Conservation (phyloP, 2,113 vertebrate species). For the Coturnix japonica region DNA sequence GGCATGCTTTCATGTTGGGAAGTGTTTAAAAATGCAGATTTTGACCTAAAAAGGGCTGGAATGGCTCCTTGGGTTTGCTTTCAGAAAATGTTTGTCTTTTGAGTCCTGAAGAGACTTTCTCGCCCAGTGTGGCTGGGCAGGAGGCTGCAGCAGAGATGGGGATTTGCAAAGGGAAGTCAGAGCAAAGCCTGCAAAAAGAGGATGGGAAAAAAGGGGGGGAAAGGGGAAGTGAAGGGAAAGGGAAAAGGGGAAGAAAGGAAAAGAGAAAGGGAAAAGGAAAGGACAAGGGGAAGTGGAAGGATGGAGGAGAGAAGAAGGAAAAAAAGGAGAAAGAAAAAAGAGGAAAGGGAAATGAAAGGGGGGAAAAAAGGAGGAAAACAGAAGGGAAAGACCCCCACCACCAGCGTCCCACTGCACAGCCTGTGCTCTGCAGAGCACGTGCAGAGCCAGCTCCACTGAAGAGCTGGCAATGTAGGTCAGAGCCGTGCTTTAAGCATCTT, state of each 20-base stretch:
- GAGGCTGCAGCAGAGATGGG: not conserved
- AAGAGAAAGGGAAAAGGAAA: not conserved
- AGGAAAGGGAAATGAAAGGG: accelerated
- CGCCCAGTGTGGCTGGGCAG: not conserved
- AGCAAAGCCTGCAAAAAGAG: not conserved
- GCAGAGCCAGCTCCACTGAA: not conserved
- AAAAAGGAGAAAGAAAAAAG: not conserved
- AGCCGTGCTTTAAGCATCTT: not conserved
- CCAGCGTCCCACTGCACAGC: not conserved
- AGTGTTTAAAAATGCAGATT: constrained; percentile 6
- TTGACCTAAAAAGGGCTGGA: not conserved
- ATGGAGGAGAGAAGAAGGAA: not conserved
- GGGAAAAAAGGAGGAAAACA: too few species aligned
- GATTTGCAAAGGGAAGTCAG: accelerated
- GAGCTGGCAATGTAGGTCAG: constrained; percentile 63
- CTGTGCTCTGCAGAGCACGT: not conserved
- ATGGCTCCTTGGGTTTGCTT: not conserved
- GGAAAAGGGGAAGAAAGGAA: too few species aligned
- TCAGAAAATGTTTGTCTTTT: not conserved
- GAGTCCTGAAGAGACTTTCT: not conserved
- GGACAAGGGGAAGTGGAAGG: not conserved
- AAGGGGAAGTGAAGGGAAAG: not conserved
- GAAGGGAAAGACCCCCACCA: too few species aligned
- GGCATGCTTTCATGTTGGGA: not conserved
- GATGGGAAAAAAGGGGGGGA: too few species aligned